Conservation (phyloP, 2,888 invertebrate species). For the Alloscopus bannaensis region DNA sequence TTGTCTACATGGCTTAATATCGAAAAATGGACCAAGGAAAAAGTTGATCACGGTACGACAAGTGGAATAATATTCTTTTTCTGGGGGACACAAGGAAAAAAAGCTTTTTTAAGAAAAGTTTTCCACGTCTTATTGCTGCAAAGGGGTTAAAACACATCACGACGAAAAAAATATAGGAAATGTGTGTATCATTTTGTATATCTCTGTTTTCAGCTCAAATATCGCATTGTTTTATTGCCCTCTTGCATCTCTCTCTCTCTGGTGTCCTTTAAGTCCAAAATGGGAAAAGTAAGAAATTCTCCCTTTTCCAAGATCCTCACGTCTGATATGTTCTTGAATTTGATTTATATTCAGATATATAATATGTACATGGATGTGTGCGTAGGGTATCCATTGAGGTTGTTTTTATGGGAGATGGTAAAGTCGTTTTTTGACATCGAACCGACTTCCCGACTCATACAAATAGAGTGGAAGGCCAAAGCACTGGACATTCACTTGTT, state of each 20-base stretch:
- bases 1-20: conserved; percentile 38
- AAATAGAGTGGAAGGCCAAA: no score
- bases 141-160: conserved; percentile 10
- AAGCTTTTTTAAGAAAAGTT: no score
- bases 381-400: no score
- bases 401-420: no score
- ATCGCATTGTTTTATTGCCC: conserved; percentile 35
- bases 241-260: neutral
- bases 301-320: conserved; percentile 15
- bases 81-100: no score
- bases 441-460: no score
- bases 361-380: neutral
- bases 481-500: no score
- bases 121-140: neutral
- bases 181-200: conserved; percentile 1
- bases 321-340: conserved; percentile 44
- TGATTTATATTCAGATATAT: conserved; percentile 43
- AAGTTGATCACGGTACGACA: neutral
- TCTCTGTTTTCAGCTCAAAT: conserved; percentile 50
- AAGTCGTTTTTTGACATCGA: no score
- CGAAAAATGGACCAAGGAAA: neutral
- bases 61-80: conserved; percentile 1
- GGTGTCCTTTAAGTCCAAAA: conserved; percentile 20
- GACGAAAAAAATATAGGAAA: neutral
- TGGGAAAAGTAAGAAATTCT: neutral